phyloP scores from a whole-genome alignment of 2,888 invertebrate species.

The Mellilla xanthometata region DNA sequence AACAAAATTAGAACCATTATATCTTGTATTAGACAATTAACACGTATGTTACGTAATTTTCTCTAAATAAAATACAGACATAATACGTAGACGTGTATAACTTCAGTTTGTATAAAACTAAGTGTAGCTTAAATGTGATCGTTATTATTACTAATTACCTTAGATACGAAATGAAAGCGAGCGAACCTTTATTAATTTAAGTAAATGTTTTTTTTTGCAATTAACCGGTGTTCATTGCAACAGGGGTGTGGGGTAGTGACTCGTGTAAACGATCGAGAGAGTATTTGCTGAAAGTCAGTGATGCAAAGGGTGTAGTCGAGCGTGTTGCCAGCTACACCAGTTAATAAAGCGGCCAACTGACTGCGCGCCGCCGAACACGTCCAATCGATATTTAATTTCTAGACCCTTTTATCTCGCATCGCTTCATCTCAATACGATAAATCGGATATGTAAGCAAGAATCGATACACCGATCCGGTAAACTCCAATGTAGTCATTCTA shows the following conservation, averaged over 20 bases:
- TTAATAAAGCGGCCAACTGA: slow-evolving; percentile 61
- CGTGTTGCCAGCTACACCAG: slow-evolving; percentile 45
- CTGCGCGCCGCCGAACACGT: slow-evolving; percentile 44
- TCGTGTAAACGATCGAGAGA: slow-evolving; percentile 63
- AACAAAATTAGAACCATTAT: slow-evolving; percentile 4
- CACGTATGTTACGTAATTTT: too few relatives aligned
- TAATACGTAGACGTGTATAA: too few relatives aligned
- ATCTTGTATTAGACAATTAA: too few relatives aligned
- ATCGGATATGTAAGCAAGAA: slow-evolving; percentile 13
- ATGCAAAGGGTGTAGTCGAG: slow-evolving; percentile 65
- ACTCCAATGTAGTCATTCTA: neutral
- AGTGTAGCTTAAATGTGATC: too few relatives aligned
- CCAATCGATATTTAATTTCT: slow-evolving; percentile 63
- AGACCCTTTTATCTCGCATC: slow-evolving; percentile 34
- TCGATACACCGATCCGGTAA: slow-evolving; percentile 1
- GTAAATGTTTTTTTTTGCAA: slow-evolving; percentile 17
- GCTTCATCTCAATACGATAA: slow-evolving; percentile 39
- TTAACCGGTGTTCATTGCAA: slow-evolving; percentile 21
- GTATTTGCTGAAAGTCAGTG: slow-evolving; percentile 60
- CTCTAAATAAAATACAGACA: too few relatives aligned
- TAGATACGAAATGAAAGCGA: neutral
- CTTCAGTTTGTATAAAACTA: too few relatives aligned
- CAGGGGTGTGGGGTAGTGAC: slow-evolving; percentile 60
- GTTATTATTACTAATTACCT: too few relatives aligned
- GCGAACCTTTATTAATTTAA: slow-evolving; percentile 2